These are phyloP conservation scores for Enteromius treurensis DNA, from an alignment of 2,797 vertebrate genomes.

Conservation along the genomic window DNA sequence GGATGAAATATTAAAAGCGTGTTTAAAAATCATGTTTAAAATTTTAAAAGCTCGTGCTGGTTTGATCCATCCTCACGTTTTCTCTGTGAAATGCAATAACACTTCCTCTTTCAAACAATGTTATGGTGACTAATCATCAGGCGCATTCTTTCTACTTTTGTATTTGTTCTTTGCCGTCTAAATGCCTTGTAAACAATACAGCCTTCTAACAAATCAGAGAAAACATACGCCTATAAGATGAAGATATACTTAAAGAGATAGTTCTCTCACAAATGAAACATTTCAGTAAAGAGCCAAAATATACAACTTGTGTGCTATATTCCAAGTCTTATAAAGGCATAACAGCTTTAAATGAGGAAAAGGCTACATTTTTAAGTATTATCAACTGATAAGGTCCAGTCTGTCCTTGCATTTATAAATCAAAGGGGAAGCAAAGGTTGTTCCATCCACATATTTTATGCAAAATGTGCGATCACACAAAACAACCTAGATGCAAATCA, in stretches of 20 bases:
- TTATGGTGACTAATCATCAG: constrained; percentile 18
- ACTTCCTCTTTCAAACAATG: constrained; percentile 24
- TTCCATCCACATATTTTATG: not conserved
- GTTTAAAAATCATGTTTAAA: constrained; percentile 35
- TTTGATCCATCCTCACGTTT: not conserved
- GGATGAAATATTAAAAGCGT: constrained; percentile 44
- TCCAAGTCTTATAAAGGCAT: not conserved
- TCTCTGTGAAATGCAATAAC: constrained; percentile 17
- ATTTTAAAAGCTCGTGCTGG: not conserved
- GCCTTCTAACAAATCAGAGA: not conserved
- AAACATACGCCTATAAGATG: not conserved
- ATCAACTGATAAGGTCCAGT: not conserved
- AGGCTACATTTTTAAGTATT: not conserved
- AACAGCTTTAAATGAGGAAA: not conserved
- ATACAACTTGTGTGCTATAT: not conserved
- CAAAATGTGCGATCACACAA: not conserved
- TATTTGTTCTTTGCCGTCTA: not conserved
- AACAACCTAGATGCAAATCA: not conserved
- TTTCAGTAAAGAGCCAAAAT: too few relatives aligned
- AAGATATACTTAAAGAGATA: not conserved
- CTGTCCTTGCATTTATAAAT: not conserved
- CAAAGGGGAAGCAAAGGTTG: not conserved
- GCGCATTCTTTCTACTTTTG: constrained; percentile 17
- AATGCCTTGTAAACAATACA: not conserved
- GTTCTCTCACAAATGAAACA: not conserved